A percentile compares a stretch with the other conserved stretches of the same genome.
Evolutionary conservation across 2,888 invertebrate genomes (phyloP).

Genomic region (Drosophila putrida): DNA sequence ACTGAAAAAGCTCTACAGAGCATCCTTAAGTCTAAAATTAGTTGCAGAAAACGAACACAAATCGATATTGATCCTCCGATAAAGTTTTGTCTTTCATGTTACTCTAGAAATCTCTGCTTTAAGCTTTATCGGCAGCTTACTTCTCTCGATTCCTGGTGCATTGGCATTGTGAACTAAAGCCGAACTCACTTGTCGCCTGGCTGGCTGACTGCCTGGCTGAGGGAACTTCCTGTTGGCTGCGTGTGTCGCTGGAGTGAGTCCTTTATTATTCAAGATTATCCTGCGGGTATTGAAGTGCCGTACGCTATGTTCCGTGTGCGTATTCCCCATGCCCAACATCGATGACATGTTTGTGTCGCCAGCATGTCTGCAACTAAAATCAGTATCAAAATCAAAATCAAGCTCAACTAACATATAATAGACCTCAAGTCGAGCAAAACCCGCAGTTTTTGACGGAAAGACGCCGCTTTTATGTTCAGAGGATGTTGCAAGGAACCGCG

Average conservation of each 20-base stretch:
- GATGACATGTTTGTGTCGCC: conserved; percentile 81
- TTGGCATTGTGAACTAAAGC: conserved; percentile 27
- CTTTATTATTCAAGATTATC: conserved; percentile 81
- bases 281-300: conserved; percentile 78
- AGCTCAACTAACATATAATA: conserved; percentile 35
- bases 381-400: conserved; percentile 51
- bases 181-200: conserved; percentile 51
- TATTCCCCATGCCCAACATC: conserved; percentile 54
- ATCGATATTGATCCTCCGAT: too few species aligned
- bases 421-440: conserved; percentile 18
- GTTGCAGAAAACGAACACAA: too few species aligned
- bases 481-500: conserved; percentile 20
- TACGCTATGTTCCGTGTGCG: conserved; percentile 39
- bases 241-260: conserved; percentile 30
- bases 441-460: conserved; percentile 41
- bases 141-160: conserved; percentile 21
- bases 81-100: too few species aligned
- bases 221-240: conserved; percentile 26
- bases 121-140: conserved; percentile 8
- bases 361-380: conserved; percentile 69
- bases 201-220: conserved; percentile 7
- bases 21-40: too few species aligned
- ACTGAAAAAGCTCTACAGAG: too few species aligned
- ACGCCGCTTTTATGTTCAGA: conserved; percentile 41
- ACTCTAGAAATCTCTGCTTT: not conserved